Conservation (phyloP, 2,113 vertebrate genomes). For the Elgaria multicarinata region DNA sequence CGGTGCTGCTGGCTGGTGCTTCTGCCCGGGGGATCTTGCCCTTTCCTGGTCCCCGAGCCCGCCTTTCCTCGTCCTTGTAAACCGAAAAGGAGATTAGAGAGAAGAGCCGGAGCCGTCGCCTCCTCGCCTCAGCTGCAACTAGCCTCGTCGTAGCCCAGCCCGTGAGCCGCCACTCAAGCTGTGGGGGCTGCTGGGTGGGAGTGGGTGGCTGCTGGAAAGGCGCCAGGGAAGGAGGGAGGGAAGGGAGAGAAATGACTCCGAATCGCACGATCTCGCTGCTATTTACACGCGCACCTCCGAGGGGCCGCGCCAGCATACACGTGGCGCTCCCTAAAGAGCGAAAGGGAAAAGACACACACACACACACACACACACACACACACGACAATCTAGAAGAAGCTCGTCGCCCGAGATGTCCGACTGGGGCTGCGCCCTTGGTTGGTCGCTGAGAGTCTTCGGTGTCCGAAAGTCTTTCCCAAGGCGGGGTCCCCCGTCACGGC, state of each 20-base stretch:
- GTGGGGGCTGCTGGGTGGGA: not conserved
- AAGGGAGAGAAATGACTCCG: not conserved
- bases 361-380: too few relatives aligned
- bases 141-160: not conserved
- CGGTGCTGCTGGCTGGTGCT: conserved; percentile 25
- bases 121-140: not conserved
- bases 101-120: not conserved
- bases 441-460: too few relatives aligned
- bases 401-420: not conserved
- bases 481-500: not conserved
- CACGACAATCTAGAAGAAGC: not conserved
- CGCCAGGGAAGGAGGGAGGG: not conserved
- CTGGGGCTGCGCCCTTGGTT: not conserved
- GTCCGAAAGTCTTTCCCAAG: not conserved
- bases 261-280: not conserved
- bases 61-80: conserved; percentile 7
- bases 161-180: not conserved
- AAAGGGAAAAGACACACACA: too few relatives aligned
- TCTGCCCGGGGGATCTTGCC: conserved; percentile 28
- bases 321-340: not conserved
- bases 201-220: conserved; percentile 10
- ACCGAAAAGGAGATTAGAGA: not conserved
- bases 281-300: not conserved
- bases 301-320: not conserved
- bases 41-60: not conserved